Conservation (phyloP, 2,888 invertebrate species). For the Coenonympha arcania region DNA sequence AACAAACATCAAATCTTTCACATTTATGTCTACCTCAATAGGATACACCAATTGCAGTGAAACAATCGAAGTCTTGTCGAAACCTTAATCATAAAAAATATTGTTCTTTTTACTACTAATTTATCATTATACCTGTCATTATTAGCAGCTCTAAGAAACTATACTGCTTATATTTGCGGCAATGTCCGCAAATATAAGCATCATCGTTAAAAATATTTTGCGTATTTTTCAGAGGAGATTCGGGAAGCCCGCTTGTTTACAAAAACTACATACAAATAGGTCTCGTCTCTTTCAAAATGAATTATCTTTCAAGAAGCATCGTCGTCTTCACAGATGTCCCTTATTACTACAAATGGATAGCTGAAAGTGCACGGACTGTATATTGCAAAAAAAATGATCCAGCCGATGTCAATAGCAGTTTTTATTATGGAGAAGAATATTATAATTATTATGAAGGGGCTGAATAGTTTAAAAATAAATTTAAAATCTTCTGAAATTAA, state of each 20-base stretch:
- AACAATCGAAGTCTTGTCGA: no score
- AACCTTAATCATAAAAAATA: no score
- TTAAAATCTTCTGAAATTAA: no score
- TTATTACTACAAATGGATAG: conserved; percentile 30
- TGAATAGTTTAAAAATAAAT: no score
- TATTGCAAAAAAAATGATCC: conserved; percentile 19
- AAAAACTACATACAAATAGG: conserved; percentile 40
- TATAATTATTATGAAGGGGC: not conserved
- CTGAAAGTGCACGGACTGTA: conserved; percentile 9
- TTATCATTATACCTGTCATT: no score
- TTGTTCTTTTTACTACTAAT: no score
- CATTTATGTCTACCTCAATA: no score
- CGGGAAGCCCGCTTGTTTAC: conserved; percentile 41
- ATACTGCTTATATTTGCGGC: not conserved
- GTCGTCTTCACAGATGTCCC: conserved; percentile 39
- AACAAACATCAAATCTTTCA: no score
- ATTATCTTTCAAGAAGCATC: conserved; percentile 21
- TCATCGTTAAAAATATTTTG: not conserved
- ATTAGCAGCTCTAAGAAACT: no score
- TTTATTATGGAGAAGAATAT: not conserved
- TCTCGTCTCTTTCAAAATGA: conserved; percentile 39
- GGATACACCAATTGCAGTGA: no score
- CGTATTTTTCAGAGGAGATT: conserved; percentile 41
- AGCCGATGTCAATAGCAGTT: not conserved
- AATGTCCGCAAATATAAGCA: not conserved